Percentiles rank a stretch among this genome's conserved stretches.
Conservation (phyloP, 1,140 invertebrate genomes). For the Macrosteles quadrilineatus region DNA sequence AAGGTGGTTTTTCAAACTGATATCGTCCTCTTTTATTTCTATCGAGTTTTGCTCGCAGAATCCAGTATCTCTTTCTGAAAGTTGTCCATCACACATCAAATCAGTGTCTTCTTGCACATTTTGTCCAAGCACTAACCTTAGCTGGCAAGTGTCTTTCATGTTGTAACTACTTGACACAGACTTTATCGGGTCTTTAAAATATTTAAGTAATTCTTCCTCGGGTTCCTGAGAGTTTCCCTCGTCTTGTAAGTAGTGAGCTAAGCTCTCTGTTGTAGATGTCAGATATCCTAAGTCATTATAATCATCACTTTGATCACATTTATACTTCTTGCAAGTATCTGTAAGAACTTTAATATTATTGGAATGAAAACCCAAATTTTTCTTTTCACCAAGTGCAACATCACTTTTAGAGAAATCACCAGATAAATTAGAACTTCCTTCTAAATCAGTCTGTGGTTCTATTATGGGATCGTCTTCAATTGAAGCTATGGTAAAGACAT, state of each 20-base stretch:
- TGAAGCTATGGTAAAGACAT: background rate
- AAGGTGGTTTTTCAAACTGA: background rate
- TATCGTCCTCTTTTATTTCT: background rate
- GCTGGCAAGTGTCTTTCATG: slow-evolving; percentile 65
- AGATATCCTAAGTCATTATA: slow-evolving; percentile 24
- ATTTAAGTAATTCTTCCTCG: slow-evolving; percentile 76
- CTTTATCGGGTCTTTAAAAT: slow-evolving; percentile 61
- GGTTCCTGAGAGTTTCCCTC: slow-evolving; percentile 76
- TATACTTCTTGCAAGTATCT: background rate
- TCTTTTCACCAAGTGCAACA: background rate
- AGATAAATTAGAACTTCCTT: slow-evolving; percentile 9
- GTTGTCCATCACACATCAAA: background rate
- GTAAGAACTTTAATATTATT: too few species aligned
- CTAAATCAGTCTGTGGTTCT: background rate
- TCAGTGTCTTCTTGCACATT: slow-evolving; percentile 55
- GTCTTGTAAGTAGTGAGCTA: slow-evolving; percentile 74
- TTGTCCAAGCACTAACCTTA: slow-evolving; percentile 69
- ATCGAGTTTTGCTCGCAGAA: background rate
- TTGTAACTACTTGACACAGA: slow-evolving; percentile 46
- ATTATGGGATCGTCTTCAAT: background rate
- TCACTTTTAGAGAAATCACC: background rate
- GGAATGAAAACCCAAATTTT: background rate
- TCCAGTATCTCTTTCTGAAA: background rate
- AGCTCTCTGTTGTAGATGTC: slow-evolving; percentile 70
- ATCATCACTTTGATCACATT: slow-evolving; percentile 15